Evolutionary conservation across 2,888 invertebrate species (phyloP), one percentile per base, ranked within the genome.

Genomic region (Polia nebulosa): DNA sequence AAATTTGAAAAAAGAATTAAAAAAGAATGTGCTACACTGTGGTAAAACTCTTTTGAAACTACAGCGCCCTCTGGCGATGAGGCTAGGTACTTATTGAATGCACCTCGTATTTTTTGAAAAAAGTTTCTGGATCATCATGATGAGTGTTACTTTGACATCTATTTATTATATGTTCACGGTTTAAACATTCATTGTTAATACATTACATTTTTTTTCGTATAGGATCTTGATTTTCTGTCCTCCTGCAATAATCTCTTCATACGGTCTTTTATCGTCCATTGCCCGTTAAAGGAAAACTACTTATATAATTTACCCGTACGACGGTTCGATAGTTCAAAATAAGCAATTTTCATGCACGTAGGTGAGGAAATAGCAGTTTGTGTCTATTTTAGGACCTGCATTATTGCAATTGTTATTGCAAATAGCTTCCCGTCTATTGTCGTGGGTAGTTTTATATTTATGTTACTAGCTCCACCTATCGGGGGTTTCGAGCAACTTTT

Each of bases 341-440:
- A 61, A 62, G 36, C 32, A 22, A n/a, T 63, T 78, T 44, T 32
- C n/a, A 47, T 64, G 17, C 25, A 36, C 27, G 32, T 63, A 53
- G 63, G 63, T 27, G 65, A 65, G 56, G 56, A 59, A 62, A 58
- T 34, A 36, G 15, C 56, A 52, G 52, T 77, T 77, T 78, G 49
- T 45, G 25, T 56, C 56, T 61, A 77, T 73, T 71, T 77, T 41
- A 52, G 45, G 72, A 22, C 15, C 9, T 44, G 25, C 25, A 56
- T 60, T 60, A 72, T 39, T 57, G 39, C 45, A 56, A 22, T 49
- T 34, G n/a, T 47, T 49, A 53, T 60, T 49, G 56, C n/a, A 36
- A 52, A 72, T 51, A 20, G 51, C 41, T 57, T 78, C 34, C 64
- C 25, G 36, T 49, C 32, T 11, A 55, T 45, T 49, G 34, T 51